Evolutionary conservation across 2,888 invertebrate genomes (phyloP), one percentile per base, ranked within the genome.

Genomic region (Eristalis pertinax): DNA sequence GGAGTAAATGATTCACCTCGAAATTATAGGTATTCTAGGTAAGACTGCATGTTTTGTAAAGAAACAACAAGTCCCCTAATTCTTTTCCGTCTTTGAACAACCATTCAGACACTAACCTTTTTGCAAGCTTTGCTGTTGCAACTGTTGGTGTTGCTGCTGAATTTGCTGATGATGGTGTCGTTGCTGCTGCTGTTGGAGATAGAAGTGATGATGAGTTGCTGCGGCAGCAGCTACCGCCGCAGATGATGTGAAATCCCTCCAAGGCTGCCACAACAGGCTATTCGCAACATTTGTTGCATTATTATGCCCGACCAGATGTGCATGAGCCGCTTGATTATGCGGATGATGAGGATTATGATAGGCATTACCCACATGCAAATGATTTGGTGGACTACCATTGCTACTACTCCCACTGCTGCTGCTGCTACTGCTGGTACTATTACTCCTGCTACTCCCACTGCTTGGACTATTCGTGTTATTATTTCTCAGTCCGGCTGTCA

Each of bases 251-350:
- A 93, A 90, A 90, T 92, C 92, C 60, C 92, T 91, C 92, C 92
- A 92, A 56, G 92, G 92, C 74, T 93, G 92, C 92, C 92, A 92
- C 10, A 92, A 88, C 79, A 92, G 90, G 85, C 92, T 91, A 87
- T 92, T 92, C 62, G 92, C 91, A 90, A 92, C 91, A 89, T 92
- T 92, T 24, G 91, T 86, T 72, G 74, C 81, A 78, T 88, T 88
- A 74, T 77, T 79, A 74, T 88, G 79, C 2, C 81, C 82, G 56
- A 69, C 81, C 29, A 79, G 56, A 65, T 88, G 84, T 10, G 74
- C 56, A 68, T 75, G 78, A 29, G 35, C 70, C 13, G 67, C 29
- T 4, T 89, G 90, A 70, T 91, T 90, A 73, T 90, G 90, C 11
- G 87, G 88, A 19, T 87, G 89, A n/a, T 90, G 89, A 56, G 86